Percentiles rank a stretch among this genome's conserved stretches.
Evolutionary conservation across 2,797 vertebrate species (phyloP).

Genomic region (Tarsius wallacei): DNA sequence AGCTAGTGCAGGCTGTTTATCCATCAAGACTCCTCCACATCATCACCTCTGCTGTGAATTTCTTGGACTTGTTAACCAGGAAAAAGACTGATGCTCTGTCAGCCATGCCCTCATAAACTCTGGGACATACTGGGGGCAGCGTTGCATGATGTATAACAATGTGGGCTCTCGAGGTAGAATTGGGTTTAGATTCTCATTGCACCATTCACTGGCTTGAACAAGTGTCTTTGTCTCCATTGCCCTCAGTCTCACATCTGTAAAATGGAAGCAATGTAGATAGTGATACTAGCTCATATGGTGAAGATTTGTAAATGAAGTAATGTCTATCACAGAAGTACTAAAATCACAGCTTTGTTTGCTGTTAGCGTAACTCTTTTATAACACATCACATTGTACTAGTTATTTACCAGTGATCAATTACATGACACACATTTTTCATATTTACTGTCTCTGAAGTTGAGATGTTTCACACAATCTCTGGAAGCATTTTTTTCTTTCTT

Average conservation of each 20-base stretch:
- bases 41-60: background rate
- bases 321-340: too few species aligned
- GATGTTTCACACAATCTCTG: background rate
- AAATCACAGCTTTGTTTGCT: too few species aligned
- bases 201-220: background rate
- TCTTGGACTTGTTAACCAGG: background rate
- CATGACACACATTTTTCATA: background rate
- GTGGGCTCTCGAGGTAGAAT: background rate
- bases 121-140: accelerated
- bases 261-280: background rate
- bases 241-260: background rate
- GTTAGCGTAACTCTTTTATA: too few species aligned
- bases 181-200: background rate
- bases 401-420: background rate
- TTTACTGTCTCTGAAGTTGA: background rate
- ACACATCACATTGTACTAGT: background rate
- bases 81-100: background rate
- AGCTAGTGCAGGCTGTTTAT: background rate
- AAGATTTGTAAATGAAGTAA: too few species aligned
- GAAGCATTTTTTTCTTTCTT: background rate
- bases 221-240: background rate
- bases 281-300: accelerated
- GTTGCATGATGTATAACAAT: accelerated
- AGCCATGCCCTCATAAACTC: background rate
- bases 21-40: background rate